Conservation (phyloP, 2,888 invertebrate genomes). For the Euclidia mi region DNA sequence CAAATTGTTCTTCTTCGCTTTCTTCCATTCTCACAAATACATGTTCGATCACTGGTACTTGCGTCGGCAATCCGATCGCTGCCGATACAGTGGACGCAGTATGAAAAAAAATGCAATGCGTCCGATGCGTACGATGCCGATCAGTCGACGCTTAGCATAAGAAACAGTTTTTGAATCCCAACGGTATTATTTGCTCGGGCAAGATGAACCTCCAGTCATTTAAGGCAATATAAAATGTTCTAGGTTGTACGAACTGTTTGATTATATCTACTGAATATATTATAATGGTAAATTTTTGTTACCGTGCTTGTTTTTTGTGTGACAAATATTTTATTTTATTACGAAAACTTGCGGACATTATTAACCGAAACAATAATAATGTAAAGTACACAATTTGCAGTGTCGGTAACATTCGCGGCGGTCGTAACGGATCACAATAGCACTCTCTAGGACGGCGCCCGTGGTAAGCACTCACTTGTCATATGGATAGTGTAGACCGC, state of each 20-base stretch:
- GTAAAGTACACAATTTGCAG: constrained; percentile 39
- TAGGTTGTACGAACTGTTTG: constrained; percentile 51
- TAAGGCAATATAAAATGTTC: constrained; percentile 71
- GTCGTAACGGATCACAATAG: constrained; percentile 51
- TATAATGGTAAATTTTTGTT: constrained; percentile 5
- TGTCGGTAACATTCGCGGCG: constrained; percentile 40
- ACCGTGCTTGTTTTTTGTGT: background rate
- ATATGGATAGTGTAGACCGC: constrained; percentile 65
- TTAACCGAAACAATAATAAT: constrained; percentile 12
- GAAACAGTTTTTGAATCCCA: constrained; percentile 75
- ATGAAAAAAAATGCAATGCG: too few species aligned
- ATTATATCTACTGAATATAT: constrained; percentile 20
- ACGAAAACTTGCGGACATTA: background rate
- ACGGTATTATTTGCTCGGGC: constrained; percentile 68
- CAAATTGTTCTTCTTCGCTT: too few species aligned
- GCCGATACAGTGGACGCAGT: too few species aligned
- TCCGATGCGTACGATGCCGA: too few species aligned
- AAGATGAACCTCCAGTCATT: constrained; percentile 67
- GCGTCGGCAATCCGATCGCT: too few species aligned
- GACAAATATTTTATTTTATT: background rate
- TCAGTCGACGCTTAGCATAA: too few species aligned
- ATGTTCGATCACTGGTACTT: too few species aligned
- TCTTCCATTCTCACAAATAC: too few species aligned
- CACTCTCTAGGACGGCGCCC: constrained; percentile 40
- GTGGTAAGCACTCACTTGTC: constrained; percentile 62